Percentiles rank a stretch among this genome's conserved stretches.
phyloP scores from a whole-genome alignment of 2,888 invertebrate genomes.

The Abscondita cerata region DNA sequence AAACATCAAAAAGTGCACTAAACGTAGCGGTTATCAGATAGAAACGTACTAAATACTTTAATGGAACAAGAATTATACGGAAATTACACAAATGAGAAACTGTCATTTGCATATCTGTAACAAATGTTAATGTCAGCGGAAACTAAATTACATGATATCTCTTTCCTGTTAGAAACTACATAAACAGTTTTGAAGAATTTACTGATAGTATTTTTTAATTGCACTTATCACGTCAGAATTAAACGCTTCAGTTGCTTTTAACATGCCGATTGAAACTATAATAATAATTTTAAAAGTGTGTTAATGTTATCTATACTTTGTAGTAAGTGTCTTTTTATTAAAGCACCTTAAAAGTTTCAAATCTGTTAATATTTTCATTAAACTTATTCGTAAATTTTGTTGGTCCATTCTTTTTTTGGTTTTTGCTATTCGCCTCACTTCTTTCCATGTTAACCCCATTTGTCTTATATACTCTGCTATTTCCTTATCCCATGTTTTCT shows the following conservation, averaged over 20 bases:
- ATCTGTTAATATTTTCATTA: too few relatives aligned
- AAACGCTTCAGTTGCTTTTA: too few relatives aligned
- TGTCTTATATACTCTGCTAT: background rate
- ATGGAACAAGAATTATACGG: background rate
- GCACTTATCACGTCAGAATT: too few relatives aligned
- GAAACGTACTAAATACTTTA: background rate
- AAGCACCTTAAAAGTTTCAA: too few relatives aligned
- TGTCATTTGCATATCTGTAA: slow-evolving; percentile 7
- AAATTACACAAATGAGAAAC: background rate
- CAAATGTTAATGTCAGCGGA: slow-evolving; percentile 12
- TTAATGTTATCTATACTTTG: too few relatives aligned
- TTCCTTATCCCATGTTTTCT: background rate
- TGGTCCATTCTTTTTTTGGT: background rate
- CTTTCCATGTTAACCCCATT: background rate
- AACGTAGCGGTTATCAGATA: too few relatives aligned
- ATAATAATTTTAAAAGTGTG: too few relatives aligned
- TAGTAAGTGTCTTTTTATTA: too few relatives aligned
- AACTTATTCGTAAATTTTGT: background rate
- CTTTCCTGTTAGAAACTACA: slow-evolving; percentile 4
- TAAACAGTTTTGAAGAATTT: too few relatives aligned
- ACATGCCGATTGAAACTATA: too few relatives aligned
- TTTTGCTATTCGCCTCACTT: background rate
- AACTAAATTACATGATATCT: slow-evolving; percentile 8
- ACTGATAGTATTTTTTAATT: too few relatives aligned
- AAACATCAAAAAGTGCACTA: too few relatives aligned